Conservation (phyloP, 2,797 vertebrate species). For the Tympanoctomys barrerae region DNA sequence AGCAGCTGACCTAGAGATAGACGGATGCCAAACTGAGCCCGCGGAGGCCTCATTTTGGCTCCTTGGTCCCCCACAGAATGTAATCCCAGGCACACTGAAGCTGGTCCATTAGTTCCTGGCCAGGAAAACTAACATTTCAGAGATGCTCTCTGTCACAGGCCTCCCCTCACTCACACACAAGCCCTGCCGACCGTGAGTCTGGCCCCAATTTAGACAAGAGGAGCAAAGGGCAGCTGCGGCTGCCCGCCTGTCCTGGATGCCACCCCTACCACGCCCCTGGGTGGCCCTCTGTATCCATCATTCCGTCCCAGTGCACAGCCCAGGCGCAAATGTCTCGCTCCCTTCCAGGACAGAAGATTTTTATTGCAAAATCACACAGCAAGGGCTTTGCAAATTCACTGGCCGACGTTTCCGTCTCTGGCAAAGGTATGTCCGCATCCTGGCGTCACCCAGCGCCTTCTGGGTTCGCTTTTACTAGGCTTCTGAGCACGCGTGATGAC, state of each 20-base stretch:
- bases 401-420: neutral
- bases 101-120: constrained; percentile 69
- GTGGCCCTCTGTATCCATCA: neutral
- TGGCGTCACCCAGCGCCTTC: neutral
- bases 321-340: constrained; percentile 39
- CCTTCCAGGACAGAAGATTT: constrained; percentile 44
- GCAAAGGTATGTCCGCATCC: constrained; percentile 17
- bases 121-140: constrained; percentile 46
- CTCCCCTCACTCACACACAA: neutral
- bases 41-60: constrained; percentile 61
- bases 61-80: constrained; percentile 1
- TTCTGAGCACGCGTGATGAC: neutral
- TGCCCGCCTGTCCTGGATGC: accelerated
- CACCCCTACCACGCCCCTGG: neutral
- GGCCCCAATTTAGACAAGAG: neutral
- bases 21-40: constrained; percentile 7
- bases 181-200: neutral
- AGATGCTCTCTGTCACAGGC: constrained; percentile 2
- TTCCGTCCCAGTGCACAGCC: neutral
- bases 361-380: constrained; percentile 57
- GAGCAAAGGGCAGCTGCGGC: neutral
- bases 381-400: constrained; percentile 32
- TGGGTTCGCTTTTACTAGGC: neutral
- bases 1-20: neutral
- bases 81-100: constrained; percentile 57